Evolutionary conservation across 1,140 invertebrate genomes (phyloP), one percentile per base, ranked within the genome.

Genomic region (Zaprionus kolodkinae): DNA sequence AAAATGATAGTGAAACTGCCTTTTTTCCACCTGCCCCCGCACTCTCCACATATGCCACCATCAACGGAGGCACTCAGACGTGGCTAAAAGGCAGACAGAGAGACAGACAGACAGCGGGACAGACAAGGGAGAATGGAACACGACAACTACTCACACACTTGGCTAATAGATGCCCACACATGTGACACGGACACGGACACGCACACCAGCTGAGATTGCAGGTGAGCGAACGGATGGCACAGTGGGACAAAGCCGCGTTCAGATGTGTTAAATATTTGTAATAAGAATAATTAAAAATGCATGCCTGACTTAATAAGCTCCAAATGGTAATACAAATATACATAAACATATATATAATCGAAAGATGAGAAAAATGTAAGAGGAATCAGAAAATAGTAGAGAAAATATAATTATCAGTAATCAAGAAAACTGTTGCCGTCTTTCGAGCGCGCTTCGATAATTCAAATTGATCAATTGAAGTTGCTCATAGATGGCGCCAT

Each of bases 1-100:
- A 67, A 78, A 87, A 72, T 83, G 84, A 87, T 83, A 87, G 84
- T 87, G 65, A 87, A 88, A 83, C 69, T 65, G 57, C 70, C 70
- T 35, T 57, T 55, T 64, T 70, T 59, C 21, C 21, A 21, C 21
- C 21, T 21, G 1, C 21, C 21, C 21, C 2, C 21, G n/a, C n/a
- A n/a, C 21, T 2, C 21, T 21, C 21, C 21, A 21, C 21, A 21
- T 21, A 21, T 62, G 12, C 38, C 27, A n/a, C 60, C 59, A 68
- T 45, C 36, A 69, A 68, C 60, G 40, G 45, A 40, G 59, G 45
- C 33, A 71, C 70, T 50, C 71, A 68, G 74, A 69, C 81, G 57
- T 38, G 13, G 52, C 59, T 70, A 66, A 61, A 56, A 66, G 13
- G 45, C 43, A 68, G 55, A 36, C 43, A 56, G 17, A 25, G 10